phyloP scores from a whole-genome alignment of 2,888 invertebrate genomes.

The Phengaris alcon region DNA sequence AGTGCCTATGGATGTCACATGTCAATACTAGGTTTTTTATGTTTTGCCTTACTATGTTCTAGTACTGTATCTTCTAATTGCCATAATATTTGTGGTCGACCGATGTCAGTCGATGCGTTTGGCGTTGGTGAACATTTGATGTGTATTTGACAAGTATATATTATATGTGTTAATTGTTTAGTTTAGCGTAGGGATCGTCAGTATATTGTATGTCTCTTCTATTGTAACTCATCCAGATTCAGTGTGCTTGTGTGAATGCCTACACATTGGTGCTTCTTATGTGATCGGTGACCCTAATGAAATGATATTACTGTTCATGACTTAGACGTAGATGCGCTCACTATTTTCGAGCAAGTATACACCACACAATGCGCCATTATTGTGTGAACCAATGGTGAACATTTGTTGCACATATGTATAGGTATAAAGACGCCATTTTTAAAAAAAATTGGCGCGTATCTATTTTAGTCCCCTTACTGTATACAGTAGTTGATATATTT shows the following conservation, averaged over 20 bases:
- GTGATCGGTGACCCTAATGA: slow-evolving; percentile 67
- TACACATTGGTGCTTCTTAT: slow-evolving; percentile 63
- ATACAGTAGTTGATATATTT: too few relatives aligned
- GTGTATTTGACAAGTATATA: slow-evolving; percentile 24
- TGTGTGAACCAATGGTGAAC: not conserved
- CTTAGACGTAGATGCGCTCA: not conserved
- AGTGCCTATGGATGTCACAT: not conserved
- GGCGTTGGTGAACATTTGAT: slow-evolving; percentile 1
- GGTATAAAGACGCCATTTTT: not conserved
- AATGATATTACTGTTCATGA: slow-evolving; percentile 23
- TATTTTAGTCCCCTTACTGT: not conserved
- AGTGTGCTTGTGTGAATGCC: slow-evolving; percentile 46
- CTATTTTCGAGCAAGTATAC: not conserved
- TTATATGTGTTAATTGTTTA: slow-evolving; percentile 20
- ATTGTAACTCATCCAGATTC: slow-evolving; percentile 37
- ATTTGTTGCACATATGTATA: not conserved
- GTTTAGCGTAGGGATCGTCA: slow-evolving; percentile 36
- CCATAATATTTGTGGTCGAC: not conserved
- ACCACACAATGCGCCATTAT: not conserved
- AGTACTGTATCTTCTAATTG: not conserved
- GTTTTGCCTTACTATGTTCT: not conserved
- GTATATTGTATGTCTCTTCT: slow-evolving; percentile 53
- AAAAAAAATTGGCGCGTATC: not conserved
- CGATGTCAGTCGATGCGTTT: not conserved
- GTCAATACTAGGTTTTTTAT: not conserved